Conservation (phyloP, 2,888 invertebrate genomes). For the Cantharis rufa region DNA sequence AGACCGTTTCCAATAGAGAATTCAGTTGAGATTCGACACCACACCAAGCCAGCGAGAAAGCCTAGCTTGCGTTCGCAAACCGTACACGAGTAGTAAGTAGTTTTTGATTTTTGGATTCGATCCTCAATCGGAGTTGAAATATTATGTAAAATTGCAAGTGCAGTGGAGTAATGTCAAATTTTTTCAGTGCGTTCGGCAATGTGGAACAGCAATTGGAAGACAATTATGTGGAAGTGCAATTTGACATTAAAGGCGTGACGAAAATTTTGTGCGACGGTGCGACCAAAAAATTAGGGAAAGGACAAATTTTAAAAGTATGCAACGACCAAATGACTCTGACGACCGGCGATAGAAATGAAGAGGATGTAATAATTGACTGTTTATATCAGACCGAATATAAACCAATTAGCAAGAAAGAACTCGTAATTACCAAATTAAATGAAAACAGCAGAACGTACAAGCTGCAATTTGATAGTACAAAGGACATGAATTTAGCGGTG, state of each 20-base stretch:
- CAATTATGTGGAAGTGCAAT: not conserved
- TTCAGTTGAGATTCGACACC: conserved; percentile 17
- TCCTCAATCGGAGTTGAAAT: not conserved
- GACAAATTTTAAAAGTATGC: conserved; percentile 16
- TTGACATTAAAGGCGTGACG: conserved; percentile 21
- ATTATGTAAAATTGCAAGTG: not conserved
- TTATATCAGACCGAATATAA: conserved; percentile 17
- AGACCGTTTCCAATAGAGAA: conserved; percentile 24
- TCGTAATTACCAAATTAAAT: conserved; percentile 10
- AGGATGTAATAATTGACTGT: conserved; percentile 15
- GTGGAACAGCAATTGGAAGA: conserved; percentile 6
- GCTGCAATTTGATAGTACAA: conserved; percentile 43
- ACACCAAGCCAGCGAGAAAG: conserved; percentile 2
- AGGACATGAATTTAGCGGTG: conserved; percentile 37
- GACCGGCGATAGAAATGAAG: conserved; percentile 23
- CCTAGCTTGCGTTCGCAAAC: conserved; percentile 20
- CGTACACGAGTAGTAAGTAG: conserved; percentile 22
- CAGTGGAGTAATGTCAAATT: not conserved
- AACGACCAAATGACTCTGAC: conserved; percentile 16
- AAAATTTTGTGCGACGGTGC: conserved; percentile 21
- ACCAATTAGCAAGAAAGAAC: conserved; percentile 22
- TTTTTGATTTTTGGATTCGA: not conserved
- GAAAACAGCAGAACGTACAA: conserved; percentile 31
- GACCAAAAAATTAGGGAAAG: conserved; percentile 24
- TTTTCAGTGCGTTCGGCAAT: conserved; percentile 15